Evolutionary conservation across 2,888 invertebrate species (phyloP).

Genomic region (Caenorhabditis drosophilae): DNA sequence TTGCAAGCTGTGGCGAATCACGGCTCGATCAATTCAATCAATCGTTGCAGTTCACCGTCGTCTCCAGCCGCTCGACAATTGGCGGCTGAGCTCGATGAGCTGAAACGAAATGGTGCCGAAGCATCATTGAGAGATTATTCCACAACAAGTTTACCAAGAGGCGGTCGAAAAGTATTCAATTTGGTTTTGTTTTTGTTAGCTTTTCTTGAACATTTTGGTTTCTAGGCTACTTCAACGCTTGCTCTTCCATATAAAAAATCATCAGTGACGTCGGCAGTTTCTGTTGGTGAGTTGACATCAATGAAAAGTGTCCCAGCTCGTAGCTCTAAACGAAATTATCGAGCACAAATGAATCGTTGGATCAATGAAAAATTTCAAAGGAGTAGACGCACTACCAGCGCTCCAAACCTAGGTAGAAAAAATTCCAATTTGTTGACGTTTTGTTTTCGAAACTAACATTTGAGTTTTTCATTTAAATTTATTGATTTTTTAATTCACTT

Average conservation of each 20-base stretch:
- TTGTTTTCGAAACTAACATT: not conserved
- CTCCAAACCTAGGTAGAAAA: slow-evolving; percentile 84
- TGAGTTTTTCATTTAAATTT: not conserved
- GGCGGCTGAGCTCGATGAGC: slow-evolving; percentile 68
- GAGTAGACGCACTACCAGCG: slow-evolving; percentile 79
- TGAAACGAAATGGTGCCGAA: slow-evolving; percentile 53
- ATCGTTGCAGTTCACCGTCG: slow-evolving; percentile 55
- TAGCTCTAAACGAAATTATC: slow-evolving; percentile 42
- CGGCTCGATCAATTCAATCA: slow-evolving; percentile 16
- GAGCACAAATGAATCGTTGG: slow-evolving; percentile 58
- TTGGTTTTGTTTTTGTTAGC: not conserved
- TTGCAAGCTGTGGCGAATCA: slow-evolving; percentile 26
- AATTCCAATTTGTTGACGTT: not conserved
- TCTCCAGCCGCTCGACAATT: slow-evolving; percentile 67
- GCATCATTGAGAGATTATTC: slow-evolving; percentile 36
- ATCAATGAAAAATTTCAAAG: slow-evolving; percentile 49
- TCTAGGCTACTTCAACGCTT: slow-evolving; percentile 59
- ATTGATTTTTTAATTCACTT: not conserved
- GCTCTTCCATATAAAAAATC: slow-evolving; percentile 57
- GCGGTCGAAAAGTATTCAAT: slow-evolving; percentile 46
- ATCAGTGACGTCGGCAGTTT: slow-evolving; percentile 46
- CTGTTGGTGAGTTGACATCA: slow-evolving; percentile 50
- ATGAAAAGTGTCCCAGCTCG: slow-evolving; percentile 36
- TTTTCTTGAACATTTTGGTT: slow-evolving; percentile 1
- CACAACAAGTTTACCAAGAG: slow-evolving; percentile 61